Evolutionary conservation across 2,113 vertebrate species (phyloP).

Genomic region (Tetraodon nigroviridis): DNA sequence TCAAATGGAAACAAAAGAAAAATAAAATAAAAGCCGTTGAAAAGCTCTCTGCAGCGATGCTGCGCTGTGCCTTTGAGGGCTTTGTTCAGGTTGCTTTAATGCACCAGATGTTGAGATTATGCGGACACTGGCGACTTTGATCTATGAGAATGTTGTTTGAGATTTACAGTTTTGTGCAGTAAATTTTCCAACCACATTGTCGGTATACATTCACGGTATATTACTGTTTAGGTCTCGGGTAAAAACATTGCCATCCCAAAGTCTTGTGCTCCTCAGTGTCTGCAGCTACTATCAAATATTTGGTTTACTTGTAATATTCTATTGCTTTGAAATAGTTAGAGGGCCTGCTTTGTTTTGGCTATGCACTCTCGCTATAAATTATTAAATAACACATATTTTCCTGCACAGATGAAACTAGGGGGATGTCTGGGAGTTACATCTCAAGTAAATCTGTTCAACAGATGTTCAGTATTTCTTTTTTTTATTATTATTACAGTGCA

Average conservation of each 20-base stretch:
- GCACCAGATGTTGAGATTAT: constrained; percentile 32
- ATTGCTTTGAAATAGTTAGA: constrained; percentile 10
- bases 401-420: constrained; percentile 36
- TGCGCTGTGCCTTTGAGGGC: constrained; percentile 3
- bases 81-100: constrained; percentile 16
- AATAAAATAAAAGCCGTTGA: constrained; percentile 19
- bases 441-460: constrained; percentile 57
- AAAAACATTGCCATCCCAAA: too few species aligned
- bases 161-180: constrained; percentile 27
- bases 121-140: not conserved
- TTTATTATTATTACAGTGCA: constrained; percentile 11
- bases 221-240: too few species aligned
- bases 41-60: constrained; percentile 15
- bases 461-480: constrained; percentile 54
- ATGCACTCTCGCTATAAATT: constrained; percentile 15
- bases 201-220: constrained; percentile 15
- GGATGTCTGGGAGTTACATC: constrained; percentile 36
- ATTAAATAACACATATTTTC: constrained; percentile 34
- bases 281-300: too few species aligned
- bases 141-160: constrained; percentile 17
- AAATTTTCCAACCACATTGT: constrained; percentile 19
- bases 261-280: too few species aligned
- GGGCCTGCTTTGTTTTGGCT: constrained; percentile 19
- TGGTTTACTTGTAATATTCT: not conserved
- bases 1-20: not conserved